Conservation (phyloP, 1,140 invertebrate genomes). For the Pseudachorutes palmiensis region DNA sequence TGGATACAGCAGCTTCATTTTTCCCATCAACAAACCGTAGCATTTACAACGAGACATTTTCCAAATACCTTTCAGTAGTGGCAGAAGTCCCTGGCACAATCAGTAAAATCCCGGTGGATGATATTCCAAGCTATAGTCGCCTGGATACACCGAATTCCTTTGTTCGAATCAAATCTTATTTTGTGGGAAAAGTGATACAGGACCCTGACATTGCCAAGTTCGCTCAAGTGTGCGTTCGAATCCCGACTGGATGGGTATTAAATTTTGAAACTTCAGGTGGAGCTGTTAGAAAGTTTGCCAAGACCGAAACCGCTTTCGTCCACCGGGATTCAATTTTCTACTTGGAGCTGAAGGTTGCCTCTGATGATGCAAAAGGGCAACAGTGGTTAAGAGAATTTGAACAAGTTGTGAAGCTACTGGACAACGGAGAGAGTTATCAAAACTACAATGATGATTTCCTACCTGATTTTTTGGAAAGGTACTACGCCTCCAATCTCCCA, state of each 20-base stretch:
- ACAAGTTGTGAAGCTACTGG: background rate
- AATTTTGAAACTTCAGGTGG: background rate
- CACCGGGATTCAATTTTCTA: background rate
- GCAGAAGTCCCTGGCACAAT: background rate
- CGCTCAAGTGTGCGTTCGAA: background rate
- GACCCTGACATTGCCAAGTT: background rate
- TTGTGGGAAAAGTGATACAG: background rate
- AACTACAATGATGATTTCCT: background rate
- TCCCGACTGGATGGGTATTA: background rate
- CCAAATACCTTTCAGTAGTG: background rate
- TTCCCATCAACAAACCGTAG: background rate
- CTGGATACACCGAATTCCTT: background rate
- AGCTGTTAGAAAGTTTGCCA: background rate
- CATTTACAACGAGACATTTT: background rate
- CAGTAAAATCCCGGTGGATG: background rate
- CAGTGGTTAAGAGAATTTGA: background rate
- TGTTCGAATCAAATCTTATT: background rate
- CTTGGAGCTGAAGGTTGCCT: background rate
- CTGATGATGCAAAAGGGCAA: background rate
- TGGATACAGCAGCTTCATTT: background rate
- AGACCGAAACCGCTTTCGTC: background rate
- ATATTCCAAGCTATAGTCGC: background rate
- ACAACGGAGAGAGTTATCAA: constrained; percentile 7
- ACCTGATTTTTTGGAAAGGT: background rate
- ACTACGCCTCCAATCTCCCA: background rate